A percentile compares a stretch with the other conserved stretches of the same genome.
Evolutionary conservation across 2,888 invertebrate genomes (phyloP).

Genomic region (Hydrotaea cyrtoneurina): DNA sequence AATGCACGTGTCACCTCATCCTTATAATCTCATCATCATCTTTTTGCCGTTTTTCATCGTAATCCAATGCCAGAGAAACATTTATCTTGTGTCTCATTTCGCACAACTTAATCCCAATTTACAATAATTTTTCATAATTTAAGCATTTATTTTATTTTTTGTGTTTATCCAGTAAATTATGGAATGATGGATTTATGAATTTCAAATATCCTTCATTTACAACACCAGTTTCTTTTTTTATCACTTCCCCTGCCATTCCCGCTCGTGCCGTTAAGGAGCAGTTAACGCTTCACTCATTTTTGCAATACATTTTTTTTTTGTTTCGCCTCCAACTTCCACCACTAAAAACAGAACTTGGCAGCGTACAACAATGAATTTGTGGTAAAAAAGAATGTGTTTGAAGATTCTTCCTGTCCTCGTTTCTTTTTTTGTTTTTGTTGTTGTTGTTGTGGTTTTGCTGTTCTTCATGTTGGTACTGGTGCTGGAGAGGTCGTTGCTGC

Average conservation of each 20-base stretch:
- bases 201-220: slow-evolving; percentile 65
- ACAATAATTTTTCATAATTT: slow-evolving; percentile 37
- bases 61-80: neutral
- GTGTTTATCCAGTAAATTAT: slow-evolving; percentile 57
- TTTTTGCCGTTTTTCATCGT: no score
- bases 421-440: no score
- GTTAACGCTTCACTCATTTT: slow-evolving; percentile 50
- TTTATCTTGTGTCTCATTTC: slow-evolving; percentile 7
- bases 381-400: slow-evolving; percentile 48
- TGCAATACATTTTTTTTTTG: slow-evolving; percentile 8
- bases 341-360: slow-evolving; percentile 36
- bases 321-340: neutral
- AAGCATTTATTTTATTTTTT: slow-evolving; percentile 36
- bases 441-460: slow-evolving; percentile 29
- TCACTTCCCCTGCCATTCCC: slow-evolving; percentile 30
- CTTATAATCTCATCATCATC: neutral
- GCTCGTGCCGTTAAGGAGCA: slow-evolving; percentile 47
- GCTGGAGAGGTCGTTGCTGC: neutral
- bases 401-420: slow-evolving; percentile 31
- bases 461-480: slow-evolving; percentile 37
- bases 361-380: slow-evolving; percentile 58
- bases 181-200: slow-evolving; percentile 66
- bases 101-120: slow-evolving; percentile 27
- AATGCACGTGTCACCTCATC: no score
- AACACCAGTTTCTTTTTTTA: slow-evolving; percentile 46